Evolutionary conservation across 2,888 invertebrate species (phyloP), one percentile per base, ranked within the genome.

Genomic region (Scaptomyza polygonia): DNA sequence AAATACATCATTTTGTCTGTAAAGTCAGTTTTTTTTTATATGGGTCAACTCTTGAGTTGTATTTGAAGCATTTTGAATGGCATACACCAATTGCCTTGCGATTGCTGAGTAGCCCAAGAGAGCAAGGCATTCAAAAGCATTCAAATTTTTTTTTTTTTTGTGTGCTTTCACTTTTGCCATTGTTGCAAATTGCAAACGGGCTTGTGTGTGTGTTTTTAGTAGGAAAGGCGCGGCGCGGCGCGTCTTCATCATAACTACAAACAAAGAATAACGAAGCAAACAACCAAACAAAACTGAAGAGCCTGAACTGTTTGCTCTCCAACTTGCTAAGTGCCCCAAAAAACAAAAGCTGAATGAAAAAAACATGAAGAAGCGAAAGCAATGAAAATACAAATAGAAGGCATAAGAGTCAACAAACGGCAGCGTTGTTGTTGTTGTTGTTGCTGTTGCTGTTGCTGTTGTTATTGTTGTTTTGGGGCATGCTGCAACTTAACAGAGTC

Each of bases 171-270:
- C 66, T 73, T 66, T 49, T 68, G 67, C 73, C 64, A 71, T 83
- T 81, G 83, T 81, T 80, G 64, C 71, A 80, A 39, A 77, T 71
- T 83, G 77, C 62, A 62, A 62, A 45, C 64, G 58, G 65, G 63
- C 72, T 67, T 40, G 47, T 47, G 5, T 29, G 51, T 40, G n/a
- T n/a, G n/a, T n/a, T n/a, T 30, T 44, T 34, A 25, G 36, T 36
- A 7, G 14, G 53, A 67, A 58, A 36, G 44, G 64, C 63, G 62
- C 66, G 14, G 53, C 63, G 56, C 32, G 44, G 64, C 63, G 62
- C 66, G 71, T 77, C 79, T 77, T 83, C 77, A 80, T 81, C 79
- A 79, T 77, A 83, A 77, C 77, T 78, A 53, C 76, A 81, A 81
- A 83, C 78, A 81, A 79, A 55, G 72, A 75, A 70, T 73, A 76